A percentile compares a stretch with the other conserved stretches of the same genome.
Conservation (phyloP, 2,888 invertebrate species). For the Drosophila paranaensis region DNA sequence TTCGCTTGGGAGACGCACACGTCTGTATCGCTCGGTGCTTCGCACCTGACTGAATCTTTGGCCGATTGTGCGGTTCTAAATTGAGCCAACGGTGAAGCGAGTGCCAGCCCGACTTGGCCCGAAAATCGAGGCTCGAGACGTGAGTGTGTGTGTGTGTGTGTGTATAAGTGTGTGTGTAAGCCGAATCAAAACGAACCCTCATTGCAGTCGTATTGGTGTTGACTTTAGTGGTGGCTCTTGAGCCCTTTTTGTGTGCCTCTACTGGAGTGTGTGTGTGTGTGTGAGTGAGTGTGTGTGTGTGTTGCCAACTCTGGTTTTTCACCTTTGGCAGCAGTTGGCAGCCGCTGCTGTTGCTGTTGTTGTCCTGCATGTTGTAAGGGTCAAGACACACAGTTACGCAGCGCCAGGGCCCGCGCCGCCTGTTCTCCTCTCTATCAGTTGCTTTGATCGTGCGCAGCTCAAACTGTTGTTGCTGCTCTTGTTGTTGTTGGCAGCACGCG, state of each 20-base stretch:
- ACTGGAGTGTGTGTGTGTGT: neutral
- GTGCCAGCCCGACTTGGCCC: slow-evolving; percentile 65
- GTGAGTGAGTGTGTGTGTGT: slow-evolving; percentile 32
- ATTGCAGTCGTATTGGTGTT: slow-evolving; percentile 62
- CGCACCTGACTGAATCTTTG: slow-evolving; percentile 85
- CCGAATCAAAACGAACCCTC: slow-evolving; percentile 78
- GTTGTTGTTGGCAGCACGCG: slow-evolving; percentile 81
- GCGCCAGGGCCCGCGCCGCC: slow-evolving; percentile 42
- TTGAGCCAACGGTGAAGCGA: slow-evolving; percentile 80
- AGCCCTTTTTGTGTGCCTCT: slow-evolving; percentile 44
- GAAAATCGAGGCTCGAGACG: slow-evolving; percentile 61
- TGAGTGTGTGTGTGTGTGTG: slow-evolving; percentile 13
- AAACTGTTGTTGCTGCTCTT: slow-evolving; percentile 41
- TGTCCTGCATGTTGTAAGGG: slow-evolving; percentile 77
- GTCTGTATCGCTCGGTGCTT: slow-evolving; percentile 85
- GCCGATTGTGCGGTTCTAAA: slow-evolving; percentile 82
- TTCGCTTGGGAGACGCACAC: slow-evolving; percentile 76
- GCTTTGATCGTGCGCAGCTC: slow-evolving; percentile 71
- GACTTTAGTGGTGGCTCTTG: slow-evolving; percentile 66
- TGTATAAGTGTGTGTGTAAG: slow-evolving; percentile 47
- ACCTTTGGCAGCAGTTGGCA: slow-evolving; percentile 81
- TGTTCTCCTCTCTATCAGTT: slow-evolving; percentile 52
- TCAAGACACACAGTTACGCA: slow-evolving; percentile 80
- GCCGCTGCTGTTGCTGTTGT: slow-evolving; percentile 52
- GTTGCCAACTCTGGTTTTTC: slow-evolving; percentile 79